phyloP scores from a whole-genome alignment of 2,797 vertebrate species.

The Phyllotis vaccarum region DNA sequence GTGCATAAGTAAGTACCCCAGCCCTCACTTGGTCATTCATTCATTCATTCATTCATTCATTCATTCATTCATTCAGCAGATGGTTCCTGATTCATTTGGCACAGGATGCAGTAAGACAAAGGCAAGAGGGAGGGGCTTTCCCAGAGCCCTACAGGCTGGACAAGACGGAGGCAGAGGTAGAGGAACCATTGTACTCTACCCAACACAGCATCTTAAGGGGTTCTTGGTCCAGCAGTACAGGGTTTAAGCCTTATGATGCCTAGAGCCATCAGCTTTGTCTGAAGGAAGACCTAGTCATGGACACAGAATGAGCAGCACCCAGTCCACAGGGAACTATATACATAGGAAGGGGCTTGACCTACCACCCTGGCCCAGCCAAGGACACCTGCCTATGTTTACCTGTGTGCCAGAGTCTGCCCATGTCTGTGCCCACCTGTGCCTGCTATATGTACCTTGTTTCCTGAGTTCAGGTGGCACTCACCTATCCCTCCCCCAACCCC shows the following conservation, averaged over 20 bases:
- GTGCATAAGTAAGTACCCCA: neutral
- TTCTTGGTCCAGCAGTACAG: too few species aligned
- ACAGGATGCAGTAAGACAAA: neutral
- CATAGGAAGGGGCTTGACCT: too few species aligned
- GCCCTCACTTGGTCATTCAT: neutral
- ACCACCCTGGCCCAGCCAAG: too few species aligned
- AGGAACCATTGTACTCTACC: neutral
- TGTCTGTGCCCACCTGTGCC: neutral
- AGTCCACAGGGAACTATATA: fast-evolving
- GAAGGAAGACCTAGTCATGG: neutral
- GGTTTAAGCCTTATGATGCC: neutral
- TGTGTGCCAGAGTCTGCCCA: neutral
- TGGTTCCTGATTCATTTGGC: neutral
- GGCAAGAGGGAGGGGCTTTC: neutral
- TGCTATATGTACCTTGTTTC: neutral
- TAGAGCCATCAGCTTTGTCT: neutral
- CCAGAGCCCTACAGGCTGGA: neutral
- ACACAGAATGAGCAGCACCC: neutral
- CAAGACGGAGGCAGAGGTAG: neutral
- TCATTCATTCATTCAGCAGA: neutral
- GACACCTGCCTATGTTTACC: neutral
- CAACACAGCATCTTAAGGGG: neutral
- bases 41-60: neutral
- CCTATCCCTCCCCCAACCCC: neutral
- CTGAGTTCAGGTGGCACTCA: neutral